A percentile compares a stretch with the other conserved stretches of the same genome.
Conservation (phyloP, 2,113 vertebrate genomes). For the Danionella cerebrum region DNA sequence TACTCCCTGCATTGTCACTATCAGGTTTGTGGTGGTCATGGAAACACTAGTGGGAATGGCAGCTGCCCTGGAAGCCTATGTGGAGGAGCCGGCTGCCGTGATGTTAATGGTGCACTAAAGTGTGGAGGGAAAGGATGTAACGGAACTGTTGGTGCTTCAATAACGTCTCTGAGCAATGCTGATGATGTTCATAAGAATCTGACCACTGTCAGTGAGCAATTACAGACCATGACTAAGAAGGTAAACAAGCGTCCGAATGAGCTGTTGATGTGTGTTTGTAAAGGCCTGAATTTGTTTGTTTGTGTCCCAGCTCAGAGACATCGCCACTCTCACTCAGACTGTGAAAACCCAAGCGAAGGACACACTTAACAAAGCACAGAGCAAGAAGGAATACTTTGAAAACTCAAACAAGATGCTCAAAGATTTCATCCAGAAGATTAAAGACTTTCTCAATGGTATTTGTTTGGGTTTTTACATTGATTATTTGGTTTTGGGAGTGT, state of each 20-base stretch:
- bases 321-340: conserved; percentile 62
- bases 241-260: conserved; percentile 43
- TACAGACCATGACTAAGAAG: conserved; percentile 62
- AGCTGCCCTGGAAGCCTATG: conserved; percentile 60
- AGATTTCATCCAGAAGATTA: conserved; percentile 72
- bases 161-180: conserved; percentile 48
- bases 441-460: conserved; percentile 75
- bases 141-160: conserved; percentile 63
- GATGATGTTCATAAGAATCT: conserved; percentile 53
- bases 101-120: conserved; percentile 41
- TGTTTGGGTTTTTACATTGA: neutral
- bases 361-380: conserved; percentile 60
- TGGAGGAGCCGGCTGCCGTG: conserved; percentile 72
- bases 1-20: neutral
- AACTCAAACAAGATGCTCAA: conserved; percentile 66
- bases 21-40: conserved; percentile 63
- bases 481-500: neutral
- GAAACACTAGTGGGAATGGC: conserved; percentile 44
- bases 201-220: conserved; percentile 53
- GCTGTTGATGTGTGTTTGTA: neutral
- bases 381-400: conserved; percentile 59
- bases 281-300: neutral
- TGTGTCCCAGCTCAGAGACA: conserved; percentile 62
- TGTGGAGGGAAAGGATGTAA: conserved; percentile 67
- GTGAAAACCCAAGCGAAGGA: conserved; percentile 61